Evolutionary conservation across 1,140 invertebrate genomes (phyloP).

Genomic region (Drosophila triauraria): DNA sequence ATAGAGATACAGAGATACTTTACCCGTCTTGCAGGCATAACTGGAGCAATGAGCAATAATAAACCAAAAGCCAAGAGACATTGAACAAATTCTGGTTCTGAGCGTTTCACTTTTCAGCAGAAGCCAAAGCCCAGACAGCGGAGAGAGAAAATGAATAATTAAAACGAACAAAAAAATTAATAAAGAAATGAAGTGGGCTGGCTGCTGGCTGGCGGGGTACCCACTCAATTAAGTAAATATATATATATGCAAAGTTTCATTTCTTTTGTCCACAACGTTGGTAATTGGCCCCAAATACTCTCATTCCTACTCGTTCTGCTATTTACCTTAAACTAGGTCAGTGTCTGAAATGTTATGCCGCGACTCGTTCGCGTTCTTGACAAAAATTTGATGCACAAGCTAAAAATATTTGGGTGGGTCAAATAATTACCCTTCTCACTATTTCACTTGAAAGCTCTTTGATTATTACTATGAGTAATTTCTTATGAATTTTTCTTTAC

Average conservation of each 20-base stretch:
- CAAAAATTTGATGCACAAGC: conserved; percentile 60
- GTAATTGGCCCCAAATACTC: conserved; percentile 52
- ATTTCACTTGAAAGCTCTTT: conserved; percentile 12
- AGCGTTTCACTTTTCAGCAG: conserved; percentile 69
- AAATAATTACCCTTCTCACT: conserved; percentile 15
- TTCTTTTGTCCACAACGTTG: conserved; percentile 43
- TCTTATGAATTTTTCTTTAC: not conserved
- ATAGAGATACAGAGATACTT: conserved; percentile 30
- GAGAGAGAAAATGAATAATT: conserved; percentile 22
- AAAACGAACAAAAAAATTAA: conserved; percentile 33
- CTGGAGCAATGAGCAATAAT: conserved; percentile 71
- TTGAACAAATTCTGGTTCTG: conserved; percentile 64
- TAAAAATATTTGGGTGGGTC: conserved; percentile 41
- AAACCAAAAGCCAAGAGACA: conserved; percentile 50
- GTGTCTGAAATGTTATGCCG: conserved; percentile 52
- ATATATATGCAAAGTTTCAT: conserved; percentile 45
- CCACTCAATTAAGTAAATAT: conserved; percentile 38
- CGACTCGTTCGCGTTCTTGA: conserved; percentile 51
- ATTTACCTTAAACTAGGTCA: conserved; percentile 65
- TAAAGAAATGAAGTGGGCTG: conserved; percentile 33
- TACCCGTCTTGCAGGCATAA: conserved; percentile 54
- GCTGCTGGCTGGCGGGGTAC: not conserved
- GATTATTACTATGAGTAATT: conserved; percentile 6
- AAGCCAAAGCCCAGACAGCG: not conserved
- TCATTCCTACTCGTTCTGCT: conserved; percentile 24